Percentiles rank a stretch among this genome's conserved stretches.
Evolutionary conservation across 2,888 invertebrate genomes (phyloP).

Genomic region (Drosophila histrio): DNA sequence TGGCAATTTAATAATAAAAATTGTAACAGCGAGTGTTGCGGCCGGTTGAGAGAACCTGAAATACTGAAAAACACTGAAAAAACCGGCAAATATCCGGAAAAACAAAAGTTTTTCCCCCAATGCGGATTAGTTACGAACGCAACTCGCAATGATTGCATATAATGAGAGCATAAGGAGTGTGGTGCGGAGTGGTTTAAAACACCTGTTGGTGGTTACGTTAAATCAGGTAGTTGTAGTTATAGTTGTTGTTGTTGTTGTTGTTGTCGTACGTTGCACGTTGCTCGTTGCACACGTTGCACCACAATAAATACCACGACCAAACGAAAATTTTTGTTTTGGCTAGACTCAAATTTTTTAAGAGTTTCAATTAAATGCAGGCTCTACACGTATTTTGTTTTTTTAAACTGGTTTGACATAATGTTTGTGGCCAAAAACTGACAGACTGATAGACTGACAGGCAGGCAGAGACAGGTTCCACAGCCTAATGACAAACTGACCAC

Average conservation of each 20-base stretch:
- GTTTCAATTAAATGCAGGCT: slow-evolving; percentile 58
- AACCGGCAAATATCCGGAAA: slow-evolving; percentile 32
- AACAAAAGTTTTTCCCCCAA: slow-evolving; percentile 30
- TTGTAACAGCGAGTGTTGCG: slow-evolving; percentile 5
- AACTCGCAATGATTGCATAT: slow-evolving; percentile 15
- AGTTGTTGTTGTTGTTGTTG: no score
- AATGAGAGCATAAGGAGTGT: slow-evolving; percentile 15
- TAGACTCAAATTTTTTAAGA: slow-evolving; percentile 36
- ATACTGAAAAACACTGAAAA: not conserved
- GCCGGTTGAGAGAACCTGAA: slow-evolving; percentile 28
- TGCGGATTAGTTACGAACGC: slow-evolving; percentile 36
- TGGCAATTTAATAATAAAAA: slow-evolving; percentile 41
- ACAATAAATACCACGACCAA: slow-evolving; percentile 52
- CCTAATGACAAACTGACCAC: slow-evolving; percentile 33
- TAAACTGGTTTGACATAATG: slow-evolving; percentile 73
- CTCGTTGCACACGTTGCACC: no score
- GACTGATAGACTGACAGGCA: slow-evolving; percentile 17
- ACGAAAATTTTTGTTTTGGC: slow-evolving; percentile 29
- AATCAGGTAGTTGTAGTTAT: slow-evolving; percentile 44
- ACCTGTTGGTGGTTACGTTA: slow-evolving; percentile 38
- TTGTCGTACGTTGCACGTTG: no score
- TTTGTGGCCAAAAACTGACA: slow-evolving; percentile 41
- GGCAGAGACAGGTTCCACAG: slow-evolving; percentile 40
- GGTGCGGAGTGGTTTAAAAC: slow-evolving; percentile 12
- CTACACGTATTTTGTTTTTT: slow-evolving; percentile 21